phyloP scores from a whole-genome alignment of 2,797 vertebrate genomes.

The Orientallactaga sibirica region DNA sequence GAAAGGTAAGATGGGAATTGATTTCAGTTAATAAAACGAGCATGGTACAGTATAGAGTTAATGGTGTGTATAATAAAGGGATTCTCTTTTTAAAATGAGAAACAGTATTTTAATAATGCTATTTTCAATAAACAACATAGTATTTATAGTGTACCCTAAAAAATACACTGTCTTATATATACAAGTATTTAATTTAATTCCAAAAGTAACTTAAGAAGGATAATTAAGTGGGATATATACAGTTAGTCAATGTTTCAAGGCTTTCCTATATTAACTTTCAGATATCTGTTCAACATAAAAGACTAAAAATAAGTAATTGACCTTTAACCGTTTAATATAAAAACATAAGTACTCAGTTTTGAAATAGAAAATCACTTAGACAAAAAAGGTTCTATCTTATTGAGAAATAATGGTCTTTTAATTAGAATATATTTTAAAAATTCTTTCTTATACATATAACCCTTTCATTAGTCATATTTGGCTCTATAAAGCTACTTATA shows the following conservation, averaged over 20 bases:
- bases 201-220: background rate
- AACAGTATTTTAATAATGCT: background rate
- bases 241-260: background rate
- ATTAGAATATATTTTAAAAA: too few species aligned
- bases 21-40: background rate
- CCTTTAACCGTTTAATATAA: background rate
- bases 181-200: background rate
- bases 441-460: too few species aligned
- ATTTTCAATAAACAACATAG: background rate
- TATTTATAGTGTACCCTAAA: background rate
- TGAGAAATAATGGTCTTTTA: too few species aligned
- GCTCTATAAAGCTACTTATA: background rate
- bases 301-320: conserved; percentile 2
- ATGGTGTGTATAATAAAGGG: background rate
- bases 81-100: background rate
- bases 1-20: conserved; percentile 2
- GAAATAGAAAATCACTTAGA: background rate
- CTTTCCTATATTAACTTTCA: conserved; percentile 2
- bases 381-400: background rate
- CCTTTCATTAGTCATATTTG: background rate
- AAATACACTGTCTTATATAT: background rate
- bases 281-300: background rate
- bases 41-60: background rate
- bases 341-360: background rate
- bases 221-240: background rate